A percentile compares a stretch with the other conserved stretches of the same genome.
These are phyloP conservation scores for Corythornis cristatus DNA, from an alignment of 2,113 vertebrate species.

Conservation along the genomic window DNA sequence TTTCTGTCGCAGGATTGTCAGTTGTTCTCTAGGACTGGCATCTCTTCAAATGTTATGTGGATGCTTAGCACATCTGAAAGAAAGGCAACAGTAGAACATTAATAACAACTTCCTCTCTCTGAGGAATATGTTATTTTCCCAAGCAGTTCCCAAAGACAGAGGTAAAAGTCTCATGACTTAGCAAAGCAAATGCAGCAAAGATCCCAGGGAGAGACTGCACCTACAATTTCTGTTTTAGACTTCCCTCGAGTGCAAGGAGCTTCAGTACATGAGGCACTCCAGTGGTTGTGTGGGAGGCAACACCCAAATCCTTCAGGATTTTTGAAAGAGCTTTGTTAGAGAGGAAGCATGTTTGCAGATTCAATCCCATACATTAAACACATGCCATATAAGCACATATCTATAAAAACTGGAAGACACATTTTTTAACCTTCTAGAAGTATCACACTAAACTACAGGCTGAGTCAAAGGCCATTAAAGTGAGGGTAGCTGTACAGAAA, in stretches of 20 bases:
- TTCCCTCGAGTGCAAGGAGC: neutral
- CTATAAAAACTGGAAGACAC: neutral
- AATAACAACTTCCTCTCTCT: neutral
- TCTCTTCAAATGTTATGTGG: constrained; percentile 30
- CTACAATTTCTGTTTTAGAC: neutral
- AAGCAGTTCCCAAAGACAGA: neutral
- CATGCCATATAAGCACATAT: accelerated
- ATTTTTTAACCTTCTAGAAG: neutral
- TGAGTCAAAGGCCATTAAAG: neutral
- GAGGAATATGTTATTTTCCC: neutral
- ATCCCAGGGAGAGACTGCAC: neutral
- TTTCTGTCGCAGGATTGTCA: constrained; percentile 79
- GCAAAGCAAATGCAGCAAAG: neutral
- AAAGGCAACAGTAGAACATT: neutral
- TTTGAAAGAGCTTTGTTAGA: neutral
- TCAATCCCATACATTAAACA: neutral
- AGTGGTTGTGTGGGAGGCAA: neutral
- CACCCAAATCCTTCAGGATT: neutral
- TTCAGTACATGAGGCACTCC: neutral
- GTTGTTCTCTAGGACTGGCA: constrained; percentile 52
- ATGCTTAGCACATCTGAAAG: constrained; percentile 24
- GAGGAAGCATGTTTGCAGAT: neutral
- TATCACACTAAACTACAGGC: neutral
- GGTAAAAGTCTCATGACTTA: neutral
- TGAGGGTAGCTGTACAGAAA: neutral